These are phyloP conservation scores for Copidosoma floridanum DNA, from an alignment of 1,140 invertebrate species.

Conservation along the genomic window DNA sequence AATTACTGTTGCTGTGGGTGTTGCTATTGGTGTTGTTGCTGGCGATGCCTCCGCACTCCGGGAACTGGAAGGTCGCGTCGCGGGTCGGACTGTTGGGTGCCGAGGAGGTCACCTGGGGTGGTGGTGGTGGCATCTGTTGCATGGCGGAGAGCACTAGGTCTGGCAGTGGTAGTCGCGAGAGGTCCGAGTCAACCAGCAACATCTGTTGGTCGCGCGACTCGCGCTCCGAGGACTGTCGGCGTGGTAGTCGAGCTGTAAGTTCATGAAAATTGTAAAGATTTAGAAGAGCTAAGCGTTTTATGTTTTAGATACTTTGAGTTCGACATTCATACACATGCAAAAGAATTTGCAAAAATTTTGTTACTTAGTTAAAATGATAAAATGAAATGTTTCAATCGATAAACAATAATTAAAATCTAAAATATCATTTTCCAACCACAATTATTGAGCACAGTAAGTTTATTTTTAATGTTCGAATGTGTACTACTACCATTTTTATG, in stretches of 20 bases:
- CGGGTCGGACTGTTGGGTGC: conserved; percentile 53
- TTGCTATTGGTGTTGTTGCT: no score
- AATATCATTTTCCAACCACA: no score
- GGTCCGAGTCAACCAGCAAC: conserved; percentile 48
- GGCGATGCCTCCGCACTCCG: conserved; percentile 42
- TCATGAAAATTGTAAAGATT: background rate
- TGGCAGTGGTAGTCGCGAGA: conserved; percentile 47
- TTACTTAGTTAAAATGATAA: no score
- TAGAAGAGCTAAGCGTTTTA: no score
- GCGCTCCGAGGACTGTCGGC: conserved; percentile 37
- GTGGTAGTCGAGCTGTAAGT: conserved; percentile 47
- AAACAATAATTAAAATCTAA: no score
- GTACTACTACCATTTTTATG: no score
- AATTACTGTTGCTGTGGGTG: background rate
- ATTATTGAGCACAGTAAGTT: no score
- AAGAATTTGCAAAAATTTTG: no score
- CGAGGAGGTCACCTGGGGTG: conserved; percentile 51
- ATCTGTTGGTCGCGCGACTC: conserved; percentile 43
- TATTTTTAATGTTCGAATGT: no score
- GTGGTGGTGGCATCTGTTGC: conserved; percentile 46
- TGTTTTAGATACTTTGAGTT: no score
- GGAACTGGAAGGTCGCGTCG: conserved; percentile 54
- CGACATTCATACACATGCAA: no score
- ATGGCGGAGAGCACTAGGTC: conserved; percentile 51
- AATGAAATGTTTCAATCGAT: no score